Evolutionary conservation across 2,888 invertebrate genomes (phyloP).

Genomic region (Diarsia mendica): DNA sequence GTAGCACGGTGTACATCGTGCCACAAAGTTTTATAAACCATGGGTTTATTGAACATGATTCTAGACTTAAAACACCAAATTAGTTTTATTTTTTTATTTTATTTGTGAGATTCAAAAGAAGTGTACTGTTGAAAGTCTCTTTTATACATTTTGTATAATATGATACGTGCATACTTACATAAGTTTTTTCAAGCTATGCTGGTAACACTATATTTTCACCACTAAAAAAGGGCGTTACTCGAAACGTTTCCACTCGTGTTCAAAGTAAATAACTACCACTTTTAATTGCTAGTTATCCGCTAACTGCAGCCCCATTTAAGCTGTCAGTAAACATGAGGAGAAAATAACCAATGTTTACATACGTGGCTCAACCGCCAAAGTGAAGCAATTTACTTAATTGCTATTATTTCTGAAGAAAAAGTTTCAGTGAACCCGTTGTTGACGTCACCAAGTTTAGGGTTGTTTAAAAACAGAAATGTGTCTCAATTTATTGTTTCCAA

Average conservation of each 20-base stretch:
- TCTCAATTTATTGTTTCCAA: background rate
- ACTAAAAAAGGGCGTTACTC: background rate
- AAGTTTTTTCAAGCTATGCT: background rate
- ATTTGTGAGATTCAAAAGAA: no score
- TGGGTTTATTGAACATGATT: background rate
- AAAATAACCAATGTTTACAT: conserved; percentile 36
- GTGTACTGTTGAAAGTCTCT: no score
- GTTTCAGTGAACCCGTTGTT: conserved; percentile 29
- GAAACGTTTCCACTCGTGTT: background rate
- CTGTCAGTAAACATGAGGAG: conserved; percentile 30
- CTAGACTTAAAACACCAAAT: background rate
- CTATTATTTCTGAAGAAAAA: conserved; percentile 51
- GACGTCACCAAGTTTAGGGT: conserved; percentile 48
- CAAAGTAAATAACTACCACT: conserved; percentile 8
- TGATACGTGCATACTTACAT: no score
- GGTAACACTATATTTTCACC: background rate
- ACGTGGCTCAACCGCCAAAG: conserved; percentile 19
- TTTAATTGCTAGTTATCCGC: conserved; percentile 10
- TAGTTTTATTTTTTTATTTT: no score
- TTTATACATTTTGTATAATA: no score
- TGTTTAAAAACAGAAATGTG: conserved; percentile 11
- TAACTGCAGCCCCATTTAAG: conserved; percentile 30
- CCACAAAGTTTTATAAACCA: background rate
- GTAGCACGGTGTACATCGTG: background rate
- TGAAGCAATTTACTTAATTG: conserved; percentile 56